Evolutionary conservation across 1,140 invertebrate genomes (phyloP), one percentile per base, ranked within the genome.

Genomic region (Arion vulgaris): DNA sequence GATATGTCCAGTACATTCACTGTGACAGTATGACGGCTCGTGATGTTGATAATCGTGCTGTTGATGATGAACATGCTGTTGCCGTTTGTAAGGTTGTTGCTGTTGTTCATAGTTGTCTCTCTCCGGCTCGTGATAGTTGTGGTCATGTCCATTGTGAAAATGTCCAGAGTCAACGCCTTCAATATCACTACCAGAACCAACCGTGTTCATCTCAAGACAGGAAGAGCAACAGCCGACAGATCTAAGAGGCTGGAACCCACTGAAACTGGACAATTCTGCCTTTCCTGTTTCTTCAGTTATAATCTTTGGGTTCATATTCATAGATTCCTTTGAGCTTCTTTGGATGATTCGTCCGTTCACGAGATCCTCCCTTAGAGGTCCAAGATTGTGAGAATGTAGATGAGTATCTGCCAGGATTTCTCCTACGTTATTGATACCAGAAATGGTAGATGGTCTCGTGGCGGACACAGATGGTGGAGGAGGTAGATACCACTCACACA

Each of bases 401-500:
- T 19, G 38, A 7, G 1, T n/a, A n/a, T 7, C 15, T 9, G 36
- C 7, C 71, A 19, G 19, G 23, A 4, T 4, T 4, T 1, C 23
- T 9, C 19, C 23, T 19, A 57, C 17, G 71, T 41, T 4, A 26
- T 39, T 5, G 5, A 66, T 7, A 32, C n/a, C n/a, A 5, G 28
- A 5, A 7, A 0, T 17, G 1, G 49, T 32, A 51, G 74, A 5
- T 76, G 41, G 11, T 53, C 41, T 53, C 28, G 41, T 19, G 26
- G 23, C 15, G 2, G n/a, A 17, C n/a, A 15, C 2, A 2, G 74
- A 26, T 19, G 74, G 1, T 36, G 49, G 41, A 26, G 49, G 71
- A 26, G 49, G 71, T 1, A 72, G 36, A 19, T 38, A 36, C 76
- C 76, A 79, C 4, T 79, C 76, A 5, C 32, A 9, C 76, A 79